A percentile compares a stretch with the other conserved stretches of the same genome.
phyloP scores from a whole-genome alignment of 2,113 vertebrate genomes.

The Rattus norvegicus region GRCr8 NC_086023.1:87224001-87224500 shows the following conservation, averaged over 20 bases:
- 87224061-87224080: background rate
- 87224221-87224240: background rate
- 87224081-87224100: background rate
- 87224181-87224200: background rate
- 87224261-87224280: background rate
- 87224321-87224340: background rate
- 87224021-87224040: background rate
- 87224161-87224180: background rate
- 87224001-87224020: background rate
- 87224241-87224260: background rate
- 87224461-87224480: background rate
- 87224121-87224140: rapidly evolving
- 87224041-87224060: background rate
- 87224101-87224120: background rate
- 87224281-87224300: background rate
- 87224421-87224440: rapidly evolving
- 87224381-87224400: background rate
- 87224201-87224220: background rate
- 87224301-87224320: background rate
- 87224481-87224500: background rate
- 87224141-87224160: background rate
- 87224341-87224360: background rate
- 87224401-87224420: background rate
- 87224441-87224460: background rate
- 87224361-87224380: background rate